Evolutionary conservation across 2,888 invertebrate genomes (phyloP), one percentile per base, ranked within the genome.

Genomic region (Erpobdella octoculata): DNA sequence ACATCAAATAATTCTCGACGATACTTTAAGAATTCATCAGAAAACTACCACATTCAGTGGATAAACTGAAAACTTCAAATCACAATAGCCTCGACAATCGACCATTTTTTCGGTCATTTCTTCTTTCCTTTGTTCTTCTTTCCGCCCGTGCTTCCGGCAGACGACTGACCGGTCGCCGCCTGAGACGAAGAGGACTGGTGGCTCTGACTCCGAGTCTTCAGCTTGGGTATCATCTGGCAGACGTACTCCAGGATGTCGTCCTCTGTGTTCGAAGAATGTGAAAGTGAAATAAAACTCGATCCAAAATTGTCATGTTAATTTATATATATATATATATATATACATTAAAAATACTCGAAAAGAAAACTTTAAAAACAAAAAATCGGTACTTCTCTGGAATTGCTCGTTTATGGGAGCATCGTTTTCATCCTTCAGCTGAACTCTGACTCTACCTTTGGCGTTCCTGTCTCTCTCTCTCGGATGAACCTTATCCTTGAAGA

Each of bases 361-460:
- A 48, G n/a, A 38, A 59, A 33, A 61, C 28, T 37, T 33, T 25
- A 15, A 62, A n/a, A 21, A 21, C 8, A 64, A 64, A 33, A 64
- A 33, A 35, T 9, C 6, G 35, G 21, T 59, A 77, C 77, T 73
- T 48, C 48, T 75, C 18, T 73, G 73, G 58, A 77, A 77, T 35
- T 76, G 61, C 35, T 88, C 82, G 80, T 89, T 89, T 36, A 88
- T 84, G 0, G 89, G 88, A 28, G 88, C 85, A 0, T 92, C 93
- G 83, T 94, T 91, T 80, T 93, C 92, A 82, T 92, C 90, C 81
- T 89, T 92, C 73, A 98, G 84, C 81, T 97, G 95, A 0, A 98
- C 90, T 71, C 96, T 87, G 75, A 98, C 90, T 73, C 97, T 87
- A 0, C 97, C 97, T 76, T 92, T 87, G 79, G 87, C 89, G 62